phyloP scores from a whole-genome alignment of 2,888 invertebrate species.

The Volucella bombylans region DNA sequence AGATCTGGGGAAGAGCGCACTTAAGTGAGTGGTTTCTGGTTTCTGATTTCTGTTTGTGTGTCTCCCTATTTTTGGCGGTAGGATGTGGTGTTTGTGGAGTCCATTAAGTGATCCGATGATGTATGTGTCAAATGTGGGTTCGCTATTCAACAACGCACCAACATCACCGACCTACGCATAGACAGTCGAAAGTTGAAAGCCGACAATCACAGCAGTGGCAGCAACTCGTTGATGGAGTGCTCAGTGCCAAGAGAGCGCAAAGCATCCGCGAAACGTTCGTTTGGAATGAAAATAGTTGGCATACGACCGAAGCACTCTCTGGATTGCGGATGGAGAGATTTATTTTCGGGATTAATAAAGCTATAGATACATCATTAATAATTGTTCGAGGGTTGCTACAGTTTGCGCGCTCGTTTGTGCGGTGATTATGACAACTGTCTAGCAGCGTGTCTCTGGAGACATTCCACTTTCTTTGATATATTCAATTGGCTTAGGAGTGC shows the following conservation, averaged over 20 bases:
- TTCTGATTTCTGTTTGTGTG: neutral
- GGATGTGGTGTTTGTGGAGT: constrained; percentile 45
- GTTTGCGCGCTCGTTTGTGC: constrained; percentile 26
- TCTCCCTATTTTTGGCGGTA: constrained; percentile 7
- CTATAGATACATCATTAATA: constrained; percentile 73
- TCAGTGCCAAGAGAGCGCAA: constrained; percentile 60
- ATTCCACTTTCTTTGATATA: constrained; percentile 57
- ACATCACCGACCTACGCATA: constrained; percentile 16
- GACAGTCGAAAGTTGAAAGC: neutral
- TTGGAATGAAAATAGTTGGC: constrained; percentile 36
- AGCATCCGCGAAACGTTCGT: constrained; percentile 60
- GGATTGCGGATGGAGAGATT: constrained; percentile 18
- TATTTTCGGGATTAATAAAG: constrained; percentile 68
- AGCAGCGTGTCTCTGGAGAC: constrained; percentile 39
- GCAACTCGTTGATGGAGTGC: constrained; percentile 10
- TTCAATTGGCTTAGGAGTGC: constrained; percentile 23
- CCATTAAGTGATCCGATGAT: constrained; percentile 72
- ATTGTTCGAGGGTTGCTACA: constrained; percentile 63
- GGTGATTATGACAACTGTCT: constrained; percentile 71
- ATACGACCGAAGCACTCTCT: constrained; percentile 10
- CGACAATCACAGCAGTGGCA: too few species aligned
- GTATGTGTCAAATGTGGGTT: constrained; percentile 56
- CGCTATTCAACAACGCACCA: neutral
- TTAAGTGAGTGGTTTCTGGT: constrained; percentile 62
- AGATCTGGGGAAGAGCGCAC: constrained; percentile 51